Evolutionary conservation across 2,113 vertebrate species (phyloP).

Genomic region (Dromaius novaehollandiae): DNA sequence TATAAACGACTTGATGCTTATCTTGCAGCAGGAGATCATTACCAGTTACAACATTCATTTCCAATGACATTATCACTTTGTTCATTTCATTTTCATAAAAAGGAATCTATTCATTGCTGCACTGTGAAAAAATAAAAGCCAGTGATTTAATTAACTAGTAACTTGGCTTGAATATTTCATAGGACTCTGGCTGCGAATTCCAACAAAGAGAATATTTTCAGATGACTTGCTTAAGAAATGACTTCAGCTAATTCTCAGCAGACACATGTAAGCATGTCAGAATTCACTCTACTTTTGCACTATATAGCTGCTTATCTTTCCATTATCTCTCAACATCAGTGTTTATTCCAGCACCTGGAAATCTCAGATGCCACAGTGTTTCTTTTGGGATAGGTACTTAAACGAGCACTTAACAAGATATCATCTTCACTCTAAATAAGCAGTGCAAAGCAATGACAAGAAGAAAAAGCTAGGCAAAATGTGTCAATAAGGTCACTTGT

Average conservation of each 20-base stretch:
- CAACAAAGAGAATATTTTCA: not conserved
- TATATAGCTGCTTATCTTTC: not conserved
- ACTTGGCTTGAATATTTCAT: not conserved
- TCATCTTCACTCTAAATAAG: not conserved
- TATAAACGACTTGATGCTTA: not conserved
- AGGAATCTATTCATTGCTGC: not conserved
- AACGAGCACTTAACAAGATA: not conserved
- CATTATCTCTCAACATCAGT: not conserved
- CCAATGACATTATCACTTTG: not conserved
- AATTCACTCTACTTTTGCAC: not conserved
- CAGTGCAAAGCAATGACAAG: not conserved
- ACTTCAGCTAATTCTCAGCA: not conserved
- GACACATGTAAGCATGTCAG: not conserved
- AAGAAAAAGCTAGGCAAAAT: not conserved
- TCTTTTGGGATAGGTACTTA: not conserved
- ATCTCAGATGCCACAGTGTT: not conserved
- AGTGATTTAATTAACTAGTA: slow-evolving; percentile 23
- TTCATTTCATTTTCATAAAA: not conserved
- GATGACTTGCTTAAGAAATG: not conserved
- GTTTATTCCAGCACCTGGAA: not conserved
- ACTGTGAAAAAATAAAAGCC: not conserved
- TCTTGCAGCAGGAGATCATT: not conserved
- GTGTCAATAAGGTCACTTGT: too few relatives aligned
- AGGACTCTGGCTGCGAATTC: not conserved
- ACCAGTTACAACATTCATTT: not conserved